Conservation (phyloP, 2,113 vertebrate genomes). For the Meleagris gallopavo region DNA sequence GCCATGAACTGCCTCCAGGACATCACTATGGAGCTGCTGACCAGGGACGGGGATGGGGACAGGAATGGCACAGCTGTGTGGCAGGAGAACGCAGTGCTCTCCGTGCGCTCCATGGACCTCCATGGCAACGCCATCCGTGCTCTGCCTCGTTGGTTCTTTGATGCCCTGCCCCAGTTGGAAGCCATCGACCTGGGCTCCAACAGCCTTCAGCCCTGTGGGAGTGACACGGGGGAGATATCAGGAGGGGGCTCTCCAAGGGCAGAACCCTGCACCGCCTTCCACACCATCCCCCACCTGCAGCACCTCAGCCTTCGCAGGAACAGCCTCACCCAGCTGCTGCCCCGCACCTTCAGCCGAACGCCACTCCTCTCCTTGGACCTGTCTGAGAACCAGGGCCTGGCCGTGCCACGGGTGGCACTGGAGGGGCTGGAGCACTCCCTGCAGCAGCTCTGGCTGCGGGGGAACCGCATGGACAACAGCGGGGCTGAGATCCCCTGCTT, state of each 20-base stretch:
- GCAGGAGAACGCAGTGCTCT: neutral
- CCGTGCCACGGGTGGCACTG: slow-evolving; percentile 57
- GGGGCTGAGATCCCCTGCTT: slow-evolving; percentile 75
- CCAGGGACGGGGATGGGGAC: fast-evolving
- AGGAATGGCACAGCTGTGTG: fast-evolving
- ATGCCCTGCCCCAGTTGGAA: slow-evolving; percentile 76
- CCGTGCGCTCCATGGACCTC: slow-evolving; percentile 76
- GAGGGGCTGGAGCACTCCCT: slow-evolving; percentile 74
- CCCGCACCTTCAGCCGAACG: slow-evolving; percentile 68
- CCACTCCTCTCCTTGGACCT: slow-evolving; percentile 79
- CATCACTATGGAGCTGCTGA: neutral
- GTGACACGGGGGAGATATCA: neutral
- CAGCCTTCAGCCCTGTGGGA: slow-evolving; percentile 71
- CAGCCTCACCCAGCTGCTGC: slow-evolving; percentile 67
- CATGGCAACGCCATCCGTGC: slow-evolving; percentile 68
- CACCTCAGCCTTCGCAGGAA: slow-evolving; percentile 79
- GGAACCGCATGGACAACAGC: slow-evolving; percentile 68
- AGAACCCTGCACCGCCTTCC: slow-evolving; percentile 75
- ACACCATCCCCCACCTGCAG: slow-evolving; percentile 66
- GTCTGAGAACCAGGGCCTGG: slow-evolving; percentile 73
- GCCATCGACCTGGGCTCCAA: slow-evolving; percentile 78
- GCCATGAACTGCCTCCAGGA: slow-evolving; percentile 82
- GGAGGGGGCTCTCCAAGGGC: neutral
- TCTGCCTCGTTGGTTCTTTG: slow-evolving; percentile 76
- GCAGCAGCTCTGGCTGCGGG: slow-evolving; percentile 76